These are phyloP conservation scores for Chalcis sispes DNA, from an alignment of 2,888 invertebrate species.

Conservation along the genomic window DNA sequence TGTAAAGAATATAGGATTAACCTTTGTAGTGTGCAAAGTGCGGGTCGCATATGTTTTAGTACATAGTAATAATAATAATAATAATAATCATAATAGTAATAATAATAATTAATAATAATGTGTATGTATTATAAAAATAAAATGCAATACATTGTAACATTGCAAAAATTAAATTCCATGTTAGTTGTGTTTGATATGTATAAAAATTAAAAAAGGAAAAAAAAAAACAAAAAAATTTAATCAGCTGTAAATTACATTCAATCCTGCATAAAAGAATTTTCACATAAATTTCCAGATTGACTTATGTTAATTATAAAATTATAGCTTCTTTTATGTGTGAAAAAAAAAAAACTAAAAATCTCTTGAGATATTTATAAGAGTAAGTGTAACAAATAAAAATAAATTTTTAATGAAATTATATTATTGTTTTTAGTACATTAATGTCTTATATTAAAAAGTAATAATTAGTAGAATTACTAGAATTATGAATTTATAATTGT, in stretches of 20 bases:
- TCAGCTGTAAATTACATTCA: slow-evolving; percentile 30
- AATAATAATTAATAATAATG: slow-evolving; percentile 12
- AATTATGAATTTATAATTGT: no score
- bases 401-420: background rate
- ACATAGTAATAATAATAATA: slow-evolving; percentile 6
- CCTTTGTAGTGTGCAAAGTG: slow-evolving; percentile 26
- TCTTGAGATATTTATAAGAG: background rate
- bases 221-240: slow-evolving; percentile 14
- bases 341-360: background rate
- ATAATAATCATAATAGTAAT: slow-evolving; percentile 1
- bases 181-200: slow-evolving; percentile 45
- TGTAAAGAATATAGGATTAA: background rate
- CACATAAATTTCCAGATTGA: slow-evolving; percentile 21
- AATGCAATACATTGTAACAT: slow-evolving; percentile 44
- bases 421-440: no score
- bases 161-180: slow-evolving; percentile 16
- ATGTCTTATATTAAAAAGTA: background rate
- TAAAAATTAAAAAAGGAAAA: slow-evolving; percentile 36
- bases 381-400: no score
- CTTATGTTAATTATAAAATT: no score
- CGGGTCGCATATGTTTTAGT: slow-evolving; percentile 20
- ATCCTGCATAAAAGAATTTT: slow-evolving; percentile 16
- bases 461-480: background rate
- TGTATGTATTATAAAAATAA: slow-evolving; percentile 45
- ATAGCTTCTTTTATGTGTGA: background rate